Base-by-base conservation (phyloP, 2,888 invertebrate species). In the Coelopa pilipes region DNA sequence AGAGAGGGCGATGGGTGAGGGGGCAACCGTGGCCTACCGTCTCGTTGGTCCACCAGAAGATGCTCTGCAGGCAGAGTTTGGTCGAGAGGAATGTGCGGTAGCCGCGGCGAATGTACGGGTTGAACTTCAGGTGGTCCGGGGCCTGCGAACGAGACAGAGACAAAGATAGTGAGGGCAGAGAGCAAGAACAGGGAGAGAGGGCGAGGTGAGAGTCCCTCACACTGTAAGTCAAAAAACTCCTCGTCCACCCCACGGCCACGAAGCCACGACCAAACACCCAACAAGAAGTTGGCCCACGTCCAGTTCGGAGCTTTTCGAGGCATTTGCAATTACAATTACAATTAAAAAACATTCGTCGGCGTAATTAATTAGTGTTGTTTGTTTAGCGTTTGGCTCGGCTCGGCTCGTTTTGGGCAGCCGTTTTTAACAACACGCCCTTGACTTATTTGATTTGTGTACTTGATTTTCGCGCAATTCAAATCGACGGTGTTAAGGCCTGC, bases 11-110 rank as follows among this genome's bases (percentile, higher is more conserved):
- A n/a, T n/a, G n/a, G n/a, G n/a, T n/a, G n/a, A n/a, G n/a, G n/a
- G n/a, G n/a, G n/a, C n/a, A 34, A 34, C 4, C 4, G 34, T 34
- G 4, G 59, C 80, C 81, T 71, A 87, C 87, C 0, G 97, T 98
- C 88, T 98, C 98, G 87, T 98, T 98, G 73, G 96, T 97, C 96
- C 97, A 96, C 93, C 96, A 94, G 89, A 98, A 96, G 84, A 96
- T 90, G 87, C 97, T 97, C 89, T 95, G 95, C 86, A 96, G 89
- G 84, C 96, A 96, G 80, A 96, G 89, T 85, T 91, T 92, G n/a
- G 94, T 93, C 9, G 93, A 92, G 70, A 97, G 89, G 79, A 93
- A 91, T 81, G 94, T 93, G 82, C 97, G 90, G 86, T 97, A 97
- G 13, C 97, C 97, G 79, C 92, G 90, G 76, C 92, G 90, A 79